Evolutionary conservation across 1,140 invertebrate genomes (phyloP), one percentile per base, ranked within the genome.

Genomic region (Platyscapa corneri): DNA sequence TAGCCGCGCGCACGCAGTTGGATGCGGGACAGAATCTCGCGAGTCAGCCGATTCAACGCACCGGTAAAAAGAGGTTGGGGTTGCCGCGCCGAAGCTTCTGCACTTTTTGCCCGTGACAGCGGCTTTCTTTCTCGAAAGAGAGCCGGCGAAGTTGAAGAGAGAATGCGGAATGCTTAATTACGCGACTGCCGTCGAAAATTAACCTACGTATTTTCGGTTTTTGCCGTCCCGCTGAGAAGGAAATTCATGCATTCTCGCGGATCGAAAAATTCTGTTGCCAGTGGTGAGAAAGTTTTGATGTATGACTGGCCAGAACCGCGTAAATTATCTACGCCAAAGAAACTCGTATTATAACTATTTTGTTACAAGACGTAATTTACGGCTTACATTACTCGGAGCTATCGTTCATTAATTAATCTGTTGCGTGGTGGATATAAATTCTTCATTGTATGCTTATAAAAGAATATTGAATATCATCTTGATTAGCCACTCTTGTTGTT

Each of bases 121-220:
- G 27, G 42, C 0, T 30, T 60, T 78, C 46, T 60, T 78, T 49
- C 30, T 56, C 42, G 46, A 23, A 14, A 16, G 46, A 27, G 12
- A 32, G 30, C 39, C 46, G 20, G 2, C n/a, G 16, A 23, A n/a
- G 53, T n/a, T 18, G 23, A 30, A 32, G 60, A 8, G 37, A n/a
- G 34, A 34, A 78, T 49, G 34, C 18, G 78, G 64, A 39, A 37
- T 30, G 53, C 60, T 67, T 78, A 70, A 86, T 81, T 74, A 49
- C 42, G 60, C 56, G 39, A 20, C 46, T 46, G 37, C 60, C 39
- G 53, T 32, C 49, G 27, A 76, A 74, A 74, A 85, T 82, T 81
- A 84, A 84, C 77, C 60, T 18, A 60, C 60, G 72, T 80, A 82
- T 81, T 84, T 83, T 82, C 64, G 87, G 90, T 89, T 91, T 89